phyloP scores from a whole-genome alignment of 2,113 vertebrate species.

The Melanerpes aurifrons region DNA sequence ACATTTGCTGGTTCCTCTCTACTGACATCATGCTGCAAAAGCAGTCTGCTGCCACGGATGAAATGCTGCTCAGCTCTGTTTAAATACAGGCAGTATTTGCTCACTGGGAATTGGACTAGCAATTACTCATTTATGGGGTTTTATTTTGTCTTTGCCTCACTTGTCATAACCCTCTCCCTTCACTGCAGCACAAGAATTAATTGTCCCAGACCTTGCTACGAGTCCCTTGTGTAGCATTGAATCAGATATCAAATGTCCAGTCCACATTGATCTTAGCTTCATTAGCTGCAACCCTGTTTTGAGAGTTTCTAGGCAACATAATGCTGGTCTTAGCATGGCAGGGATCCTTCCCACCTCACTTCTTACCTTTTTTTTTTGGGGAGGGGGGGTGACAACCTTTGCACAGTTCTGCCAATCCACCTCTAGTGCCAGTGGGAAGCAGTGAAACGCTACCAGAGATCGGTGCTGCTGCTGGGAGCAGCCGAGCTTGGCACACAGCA shows the following conservation, averaged over 20 bases:
- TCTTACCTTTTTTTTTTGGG: no score
- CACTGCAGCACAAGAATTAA: constrained; percentile 14
- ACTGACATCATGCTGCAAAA: neutral
- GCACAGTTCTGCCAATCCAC: neutral
- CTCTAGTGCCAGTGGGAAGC: neutral
- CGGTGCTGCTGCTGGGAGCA: neutral
- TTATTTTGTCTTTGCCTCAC: neutral
- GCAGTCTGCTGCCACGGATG: neutral
- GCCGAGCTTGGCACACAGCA: neutral
- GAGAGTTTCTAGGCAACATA: constrained; percentile 9
- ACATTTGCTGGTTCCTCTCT: neutral
- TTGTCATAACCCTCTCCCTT: neutral
- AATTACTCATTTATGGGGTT: neutral
- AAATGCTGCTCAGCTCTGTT: neutral
- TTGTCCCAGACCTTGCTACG: neutral
- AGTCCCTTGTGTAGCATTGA: neutral
- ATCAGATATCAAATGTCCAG: constrained; percentile 9
- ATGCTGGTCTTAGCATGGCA: neutral
- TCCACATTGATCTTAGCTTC: neutral
- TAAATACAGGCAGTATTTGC: neutral
- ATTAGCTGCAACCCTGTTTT: neutral
- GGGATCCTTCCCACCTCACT: neutral
- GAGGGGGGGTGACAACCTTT: neutral
- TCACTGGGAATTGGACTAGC: neutral
- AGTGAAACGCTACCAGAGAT: neutral